These are phyloP conservation scores for Adoxophyes honmai DNA, from an alignment of 1,140 invertebrate genomes.

Conservation along the genomic window DNA sequence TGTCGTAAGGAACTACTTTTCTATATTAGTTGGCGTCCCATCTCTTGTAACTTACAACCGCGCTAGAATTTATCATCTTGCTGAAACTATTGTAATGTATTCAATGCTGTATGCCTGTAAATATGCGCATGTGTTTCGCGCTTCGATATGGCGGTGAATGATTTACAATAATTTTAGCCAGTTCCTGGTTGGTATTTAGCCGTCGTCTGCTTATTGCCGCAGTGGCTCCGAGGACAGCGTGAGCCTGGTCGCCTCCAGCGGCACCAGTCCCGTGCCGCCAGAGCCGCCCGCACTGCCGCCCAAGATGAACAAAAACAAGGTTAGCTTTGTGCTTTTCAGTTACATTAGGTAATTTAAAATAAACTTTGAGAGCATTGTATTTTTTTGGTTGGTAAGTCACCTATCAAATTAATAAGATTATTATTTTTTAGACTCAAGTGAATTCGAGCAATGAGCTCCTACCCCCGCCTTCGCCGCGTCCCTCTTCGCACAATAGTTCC, in stretches of 20 bases:
- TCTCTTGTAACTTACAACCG: too few relatives aligned
- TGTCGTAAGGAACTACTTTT: background rate
- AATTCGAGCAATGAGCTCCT: slow-evolving; percentile 63
- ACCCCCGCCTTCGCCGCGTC: slow-evolving; percentile 63
- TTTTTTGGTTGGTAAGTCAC: too few relatives aligned
- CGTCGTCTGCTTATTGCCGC: slow-evolving; percentile 20
- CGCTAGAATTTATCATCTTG: too few relatives aligned
- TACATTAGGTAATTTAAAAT: too few relatives aligned
- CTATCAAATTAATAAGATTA: slow-evolving; percentile 10
- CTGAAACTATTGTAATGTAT: background rate
- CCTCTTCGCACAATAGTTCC: slow-evolving; percentile 63
- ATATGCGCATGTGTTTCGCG: slow-evolving; percentile 7
- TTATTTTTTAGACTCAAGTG: slow-evolving; percentile 43
- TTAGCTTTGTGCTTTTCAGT: slow-evolving; percentile 28
- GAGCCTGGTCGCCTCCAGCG: slow-evolving; percentile 49
- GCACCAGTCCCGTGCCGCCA: slow-evolving; percentile 54
- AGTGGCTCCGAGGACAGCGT: slow-evolving; percentile 68
- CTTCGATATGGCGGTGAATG: background rate
- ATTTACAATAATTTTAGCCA: background rate
- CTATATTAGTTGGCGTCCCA: too few relatives aligned
- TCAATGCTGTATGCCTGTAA: background rate
- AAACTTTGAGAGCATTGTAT: too few relatives aligned
- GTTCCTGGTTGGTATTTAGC: slow-evolving; percentile 6
- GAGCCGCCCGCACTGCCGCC: slow-evolving; percentile 88
- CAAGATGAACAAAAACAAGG: slow-evolving; percentile 80